These are phyloP conservation scores for Calameuta idolon DNA, from an alignment of 2,888 invertebrate species.

Conservation along the genomic window DNA sequence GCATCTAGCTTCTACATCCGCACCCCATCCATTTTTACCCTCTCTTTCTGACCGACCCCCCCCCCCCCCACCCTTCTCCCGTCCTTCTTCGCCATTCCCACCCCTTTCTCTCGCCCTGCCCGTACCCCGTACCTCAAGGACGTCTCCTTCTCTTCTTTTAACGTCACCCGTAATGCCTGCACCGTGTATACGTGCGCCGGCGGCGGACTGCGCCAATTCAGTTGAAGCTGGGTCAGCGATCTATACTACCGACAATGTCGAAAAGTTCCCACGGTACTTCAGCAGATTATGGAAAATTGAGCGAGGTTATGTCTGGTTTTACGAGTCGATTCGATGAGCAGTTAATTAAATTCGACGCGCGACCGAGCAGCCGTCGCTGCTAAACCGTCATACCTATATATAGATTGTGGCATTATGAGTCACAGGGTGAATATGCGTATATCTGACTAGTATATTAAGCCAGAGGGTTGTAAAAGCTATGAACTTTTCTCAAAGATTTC, in stretches of 20 bases:
- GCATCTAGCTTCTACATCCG: not conserved
- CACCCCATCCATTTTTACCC: not conserved
- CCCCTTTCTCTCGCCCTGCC: constrained; percentile 3
- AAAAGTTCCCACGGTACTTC: not conserved
- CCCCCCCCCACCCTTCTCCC: not conserved
- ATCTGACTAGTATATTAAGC: not conserved
- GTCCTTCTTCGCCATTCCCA: not conserved
- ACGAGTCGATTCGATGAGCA: not conserved
- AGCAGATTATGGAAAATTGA: not conserved
- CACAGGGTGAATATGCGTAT: not conserved
- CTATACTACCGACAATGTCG: not conserved
- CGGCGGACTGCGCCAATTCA: not conserved
- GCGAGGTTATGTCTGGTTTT: not conserved
- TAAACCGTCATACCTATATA: not conserved
- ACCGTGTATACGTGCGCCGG: not conserved
- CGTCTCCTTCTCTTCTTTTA: not conserved
- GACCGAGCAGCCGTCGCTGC: not conserved
- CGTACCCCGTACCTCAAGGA: not conserved
- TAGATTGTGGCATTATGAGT: not conserved
- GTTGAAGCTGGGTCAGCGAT: not conserved
- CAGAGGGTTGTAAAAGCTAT: not conserved
- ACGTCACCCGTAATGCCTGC: not conserved
- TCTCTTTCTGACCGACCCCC: not conserved
- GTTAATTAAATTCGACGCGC: not conserved
- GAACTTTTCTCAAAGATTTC: not conserved